A percentile compares a stretch with the other conserved stretches of the same genome.
These are phyloP conservation scores for Hybognathus amarus DNA, from an alignment of 2,797 vertebrate genomes.

Conservation along the genomic window DNA sequence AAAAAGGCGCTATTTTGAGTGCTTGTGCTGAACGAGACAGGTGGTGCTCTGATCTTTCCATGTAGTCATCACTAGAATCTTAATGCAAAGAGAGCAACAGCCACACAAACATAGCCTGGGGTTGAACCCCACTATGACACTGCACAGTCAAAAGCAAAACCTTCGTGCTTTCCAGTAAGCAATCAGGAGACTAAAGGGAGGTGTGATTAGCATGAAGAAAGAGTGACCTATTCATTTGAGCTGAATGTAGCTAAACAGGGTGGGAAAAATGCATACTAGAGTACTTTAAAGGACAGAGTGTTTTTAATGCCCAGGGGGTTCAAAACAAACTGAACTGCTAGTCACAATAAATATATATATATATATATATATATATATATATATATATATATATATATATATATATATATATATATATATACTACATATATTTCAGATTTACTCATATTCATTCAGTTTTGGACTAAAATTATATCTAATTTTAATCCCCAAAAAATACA, in stretches of 20 bases:
- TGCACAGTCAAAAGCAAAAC: neutral
- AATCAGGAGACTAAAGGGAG: constrained; percentile 2
- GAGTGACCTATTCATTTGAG: constrained; percentile 21
- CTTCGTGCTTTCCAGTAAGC: neutral
- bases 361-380: no score
- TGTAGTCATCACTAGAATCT: constrained; percentile 22
- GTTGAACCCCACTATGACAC: constrained; percentile 7
- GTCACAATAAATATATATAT: neutral
- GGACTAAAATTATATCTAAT: neutral
- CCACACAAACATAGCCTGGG: constrained; percentile 11
- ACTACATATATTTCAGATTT: no score
- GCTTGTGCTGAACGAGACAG: constrained; percentile 5
- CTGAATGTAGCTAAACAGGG: neutral
- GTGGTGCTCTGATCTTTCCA: constrained; percentile 18
- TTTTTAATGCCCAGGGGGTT: constrained; percentile 16
- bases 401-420: no score
- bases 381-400: no score
- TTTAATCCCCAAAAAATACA: neutral
- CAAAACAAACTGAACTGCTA: constrained; percentile 17
- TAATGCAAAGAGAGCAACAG: constrained; percentile 23
- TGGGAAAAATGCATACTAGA: constrained; percentile 17
- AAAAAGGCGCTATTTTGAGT: constrained; percentile 7
- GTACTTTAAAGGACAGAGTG: neutral
- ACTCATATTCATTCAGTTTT: neutral
- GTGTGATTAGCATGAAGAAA: constrained; percentile 14